Conservation (phyloP, 2,113 vertebrate genomes). For the Formicarius rufipectus region DNA sequence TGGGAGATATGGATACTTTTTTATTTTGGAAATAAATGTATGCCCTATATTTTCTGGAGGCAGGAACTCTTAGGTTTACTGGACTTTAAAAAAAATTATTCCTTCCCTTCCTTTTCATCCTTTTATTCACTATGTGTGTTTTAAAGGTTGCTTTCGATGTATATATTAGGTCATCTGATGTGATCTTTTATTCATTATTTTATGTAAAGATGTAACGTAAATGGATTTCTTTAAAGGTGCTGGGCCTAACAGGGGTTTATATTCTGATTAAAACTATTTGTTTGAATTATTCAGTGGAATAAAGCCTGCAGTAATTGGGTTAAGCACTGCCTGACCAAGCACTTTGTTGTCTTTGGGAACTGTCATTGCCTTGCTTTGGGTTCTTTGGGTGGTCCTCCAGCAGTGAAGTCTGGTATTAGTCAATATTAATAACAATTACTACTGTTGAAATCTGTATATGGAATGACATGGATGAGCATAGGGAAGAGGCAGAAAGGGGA, state of each 20-base stretch:
- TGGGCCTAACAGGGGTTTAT: neutral
- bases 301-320: conserved; percentile 1
- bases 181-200: neutral
- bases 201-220: neutral
- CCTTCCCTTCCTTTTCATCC: neutral
- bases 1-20: neutral
- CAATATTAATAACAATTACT: neutral
- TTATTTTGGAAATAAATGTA: neutral
- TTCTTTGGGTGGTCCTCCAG: neutral
- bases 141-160: neutral
- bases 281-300: conserved; percentile 24
- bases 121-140: neutral
- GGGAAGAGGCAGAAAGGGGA: neutral
- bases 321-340: conserved; percentile 13
- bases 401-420: neutral
- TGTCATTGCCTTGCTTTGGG: neutral
- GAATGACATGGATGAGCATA: neutral
- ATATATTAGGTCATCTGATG: neutral
- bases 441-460: neutral
- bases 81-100: no score
- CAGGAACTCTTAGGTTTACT: neutral
- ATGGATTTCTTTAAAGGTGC: neutral
- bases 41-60: neutral
- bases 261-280: conserved; percentile 2
- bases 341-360: neutral